Conservation (phyloP, 2,888 invertebrate species). For the Bursaphelenchus okinawaensis region DNA sequence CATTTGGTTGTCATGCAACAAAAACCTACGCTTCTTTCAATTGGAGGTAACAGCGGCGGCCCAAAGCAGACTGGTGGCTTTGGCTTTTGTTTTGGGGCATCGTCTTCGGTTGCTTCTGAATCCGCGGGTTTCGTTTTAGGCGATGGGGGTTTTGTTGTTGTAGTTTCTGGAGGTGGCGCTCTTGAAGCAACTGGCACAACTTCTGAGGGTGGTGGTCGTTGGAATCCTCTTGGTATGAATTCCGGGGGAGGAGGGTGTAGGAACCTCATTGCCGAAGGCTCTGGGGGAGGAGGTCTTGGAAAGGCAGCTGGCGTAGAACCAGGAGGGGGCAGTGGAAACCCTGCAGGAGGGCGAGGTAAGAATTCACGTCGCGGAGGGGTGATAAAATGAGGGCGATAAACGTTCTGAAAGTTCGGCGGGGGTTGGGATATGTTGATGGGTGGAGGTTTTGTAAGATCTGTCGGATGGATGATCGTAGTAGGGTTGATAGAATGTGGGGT, state of each 20-base stretch:
- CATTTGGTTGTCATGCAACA: too few relatives aligned
- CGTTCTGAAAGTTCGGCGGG: not conserved
- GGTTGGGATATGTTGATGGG: too few relatives aligned
- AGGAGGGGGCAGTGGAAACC: too few relatives aligned
- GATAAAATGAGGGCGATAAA: not conserved
- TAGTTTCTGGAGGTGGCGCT: not conserved
- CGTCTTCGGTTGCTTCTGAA: not conserved
- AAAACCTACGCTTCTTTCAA: not conserved
- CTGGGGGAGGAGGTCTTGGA: not conserved
- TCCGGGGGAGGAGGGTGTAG: not conserved
- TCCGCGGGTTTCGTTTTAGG: not conserved
- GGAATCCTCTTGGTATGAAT: too few relatives aligned
- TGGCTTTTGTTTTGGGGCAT: not conserved
- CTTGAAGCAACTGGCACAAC: not conserved
- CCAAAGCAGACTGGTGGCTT: not conserved
- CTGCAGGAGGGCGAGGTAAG: too few relatives aligned
- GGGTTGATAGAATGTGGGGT: not conserved
- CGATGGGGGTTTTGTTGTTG: not conserved
- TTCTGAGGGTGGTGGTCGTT: not conserved
- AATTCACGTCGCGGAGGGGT: too few relatives aligned
- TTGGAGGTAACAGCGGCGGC: not conserved
- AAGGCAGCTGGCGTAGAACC: too few relatives aligned
- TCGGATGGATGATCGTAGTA: not conserved
- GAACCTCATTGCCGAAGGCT: not conserved
- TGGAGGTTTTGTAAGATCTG: not conserved